These are phyloP conservation scores for Xyrauchen texanus DNA, from an alignment of 2,113 vertebrate species.

Conservation along the genomic window DNA sequence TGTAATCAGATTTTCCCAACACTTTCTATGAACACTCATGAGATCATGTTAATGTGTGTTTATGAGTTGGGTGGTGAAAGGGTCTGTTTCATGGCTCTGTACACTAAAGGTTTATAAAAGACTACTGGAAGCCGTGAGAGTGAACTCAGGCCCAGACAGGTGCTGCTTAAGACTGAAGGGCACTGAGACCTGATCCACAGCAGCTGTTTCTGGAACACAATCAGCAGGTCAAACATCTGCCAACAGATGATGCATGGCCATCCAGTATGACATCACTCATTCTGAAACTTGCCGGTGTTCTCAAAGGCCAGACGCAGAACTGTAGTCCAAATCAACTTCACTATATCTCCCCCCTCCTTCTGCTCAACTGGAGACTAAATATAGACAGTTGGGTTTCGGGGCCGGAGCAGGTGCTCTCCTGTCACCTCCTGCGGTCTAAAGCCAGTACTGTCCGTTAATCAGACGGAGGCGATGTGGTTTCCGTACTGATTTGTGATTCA, in stretches of 20 bases:
- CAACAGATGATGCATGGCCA: conserved; percentile 59
- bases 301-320: conserved; percentile 54
- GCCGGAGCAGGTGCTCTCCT: conserved; percentile 39
- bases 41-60: too few relatives aligned
- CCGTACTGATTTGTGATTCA: conserved; percentile 7
- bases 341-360: conserved; percentile 46
- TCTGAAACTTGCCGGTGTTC: conserved; percentile 53
- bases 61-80: too few relatives aligned
- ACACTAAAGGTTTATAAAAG: too few relatives aligned
- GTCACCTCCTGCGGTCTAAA: conserved; percentile 31
- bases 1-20: too few relatives aligned
- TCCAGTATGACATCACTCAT: conserved; percentile 57
- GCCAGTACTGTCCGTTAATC: conserved; percentile 1
- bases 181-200: conserved; percentile 39
- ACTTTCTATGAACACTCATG: too few relatives aligned
- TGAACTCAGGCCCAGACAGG: too few relatives aligned
- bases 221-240: conserved; percentile 62
- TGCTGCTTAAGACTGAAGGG: too few relatives aligned
- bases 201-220: conserved; percentile 51
- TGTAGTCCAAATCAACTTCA: conserved; percentile 56
- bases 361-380: conserved; percentile 40
- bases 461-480: conserved; percentile 4
- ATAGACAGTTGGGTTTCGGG: conserved; percentile 23
- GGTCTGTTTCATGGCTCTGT: too few relatives aligned
- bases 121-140: too few relatives aligned